Evolutionary conservation across 2,888 invertebrate species (phyloP), one percentile per base, ranked within the genome.

Genomic region (Nasonia oneida): DNA sequence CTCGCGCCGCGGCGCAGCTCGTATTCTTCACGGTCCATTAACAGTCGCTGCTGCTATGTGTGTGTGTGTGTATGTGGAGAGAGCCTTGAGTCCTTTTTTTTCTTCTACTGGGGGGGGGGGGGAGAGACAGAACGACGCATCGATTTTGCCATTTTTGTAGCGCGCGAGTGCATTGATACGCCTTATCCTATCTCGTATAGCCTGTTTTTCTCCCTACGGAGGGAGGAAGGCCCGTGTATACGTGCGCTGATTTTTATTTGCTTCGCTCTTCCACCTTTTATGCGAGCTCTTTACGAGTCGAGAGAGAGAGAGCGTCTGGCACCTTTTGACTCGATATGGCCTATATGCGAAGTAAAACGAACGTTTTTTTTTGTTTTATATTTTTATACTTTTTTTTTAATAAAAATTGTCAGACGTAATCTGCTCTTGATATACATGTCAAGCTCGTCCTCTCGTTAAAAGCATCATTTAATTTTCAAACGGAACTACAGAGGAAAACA

Each of bases 11-110:
- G 4, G 37, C 4, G 10, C 37, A n/a, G 29, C 83, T 79, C 81
- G 80, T 80, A 85, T 83, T 83, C 61, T 83, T 87, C 85, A 85
- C 87, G 80, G 80, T 83, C 83, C 87, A 87, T 87, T 87, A 87
- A 85, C 76, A 64, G 79, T 84, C 79, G 61, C 47, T 67, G 78
- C 39, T 8, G 8, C 23, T 61, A 23, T 29, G 50, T 67, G 37
- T 37, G 47, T 42, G 53, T 29, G 50, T 67, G 37, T 37, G 47
- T 42, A 39, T 75, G 29, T 3, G 37, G 57, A n/a, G 53, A 53
- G 64, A 23, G 50, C 53, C 71, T n/a, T 33, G n/a, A 53, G 53
- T 80, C 57, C 70, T 79, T 71, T 71, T n/a, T 70, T 33, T 18
- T 53, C 61, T 18, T 57, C 18, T 23, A 4, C 37, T 37, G 0